Percentiles rank a stretch among this genome's conserved stretches.
Conservation (phyloP, 2,113 vertebrate species). For the Pardalotus punctatus region DNA sequence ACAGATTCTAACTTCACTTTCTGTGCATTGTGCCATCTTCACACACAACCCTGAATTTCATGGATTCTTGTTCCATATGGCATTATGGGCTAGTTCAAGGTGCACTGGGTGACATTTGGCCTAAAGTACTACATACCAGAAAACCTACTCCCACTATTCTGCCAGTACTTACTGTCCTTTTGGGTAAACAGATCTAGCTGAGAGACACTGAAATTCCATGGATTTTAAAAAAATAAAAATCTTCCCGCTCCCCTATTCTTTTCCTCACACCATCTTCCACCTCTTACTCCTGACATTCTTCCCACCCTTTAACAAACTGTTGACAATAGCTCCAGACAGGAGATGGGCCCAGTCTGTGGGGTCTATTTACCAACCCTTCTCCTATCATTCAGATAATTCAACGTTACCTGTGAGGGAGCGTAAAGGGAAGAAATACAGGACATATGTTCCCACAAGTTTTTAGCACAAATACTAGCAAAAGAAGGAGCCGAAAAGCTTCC, state of each 20-base stretch:
- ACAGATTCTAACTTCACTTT: not conserved
- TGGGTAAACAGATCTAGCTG: not conserved
- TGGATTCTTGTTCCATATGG: not conserved
- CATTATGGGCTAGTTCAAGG: not conserved
- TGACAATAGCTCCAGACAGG: not conserved
- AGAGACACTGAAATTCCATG: not conserved
- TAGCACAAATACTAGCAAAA: not conserved
- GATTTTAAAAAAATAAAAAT: not conserved
- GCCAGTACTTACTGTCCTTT: not conserved
- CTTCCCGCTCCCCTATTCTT: not conserved
- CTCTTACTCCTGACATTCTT: not conserved
- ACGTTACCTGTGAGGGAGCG: accelerated
- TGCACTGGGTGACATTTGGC: not conserved
- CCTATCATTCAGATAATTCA: not conserved
- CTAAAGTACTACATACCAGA: not conserved
- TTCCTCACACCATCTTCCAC: not conserved
- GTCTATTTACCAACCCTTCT: not conserved
- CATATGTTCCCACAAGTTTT: not conserved
- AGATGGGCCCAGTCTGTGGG: not conserved
- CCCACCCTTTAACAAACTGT: not conserved
- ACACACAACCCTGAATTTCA: not conserved
- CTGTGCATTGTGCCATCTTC: not conserved
- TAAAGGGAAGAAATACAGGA: not conserved
- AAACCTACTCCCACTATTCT: not conserved
- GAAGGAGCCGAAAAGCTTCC: not conserved